Evolutionary conservation across 2,113 vertebrate genomes (phyloP).

Genomic region (Ceyx melanurus): DNA sequence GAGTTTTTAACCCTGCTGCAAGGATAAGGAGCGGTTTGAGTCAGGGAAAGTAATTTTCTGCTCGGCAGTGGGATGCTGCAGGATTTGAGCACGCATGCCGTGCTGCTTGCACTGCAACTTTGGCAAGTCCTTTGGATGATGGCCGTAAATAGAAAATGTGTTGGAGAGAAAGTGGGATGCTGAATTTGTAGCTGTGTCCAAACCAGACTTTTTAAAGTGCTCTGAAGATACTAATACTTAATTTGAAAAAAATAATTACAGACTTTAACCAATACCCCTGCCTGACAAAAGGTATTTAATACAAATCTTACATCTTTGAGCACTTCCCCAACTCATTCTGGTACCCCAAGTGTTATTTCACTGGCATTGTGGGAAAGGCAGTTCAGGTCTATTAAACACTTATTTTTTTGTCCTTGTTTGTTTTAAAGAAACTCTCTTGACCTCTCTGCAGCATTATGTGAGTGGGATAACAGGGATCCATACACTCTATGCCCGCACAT

Average conservation of each 20-base stretch:
- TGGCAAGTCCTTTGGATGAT: conserved; percentile 15
- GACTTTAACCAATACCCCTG: not conserved
- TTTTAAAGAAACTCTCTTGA: conserved; percentile 55
- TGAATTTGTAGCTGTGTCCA: not conserved
- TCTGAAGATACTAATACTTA: not conserved
- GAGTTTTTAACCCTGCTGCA: not conserved
- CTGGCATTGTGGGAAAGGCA: not conserved
- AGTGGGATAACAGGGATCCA: conserved; percentile 1
- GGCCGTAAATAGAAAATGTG: not conserved
- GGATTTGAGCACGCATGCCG: not conserved
- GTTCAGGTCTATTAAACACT: not conserved
- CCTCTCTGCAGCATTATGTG: conserved; percentile 8
- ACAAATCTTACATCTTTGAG: not conserved
- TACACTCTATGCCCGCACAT: not conserved
- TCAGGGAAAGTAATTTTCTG: not conserved
- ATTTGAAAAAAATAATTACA: not conserved
- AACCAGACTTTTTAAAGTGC: not conserved
- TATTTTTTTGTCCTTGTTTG: not conserved
- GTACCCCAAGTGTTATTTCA: not conserved
- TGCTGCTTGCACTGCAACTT: not conserved
- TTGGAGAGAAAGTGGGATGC: not conserved
- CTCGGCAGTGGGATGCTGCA: not conserved
- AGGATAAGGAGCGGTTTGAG: not conserved
- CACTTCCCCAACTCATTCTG: not conserved
- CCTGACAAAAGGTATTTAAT: not conserved